A percentile compares a stretch with the other conserved stretches of the same genome.
These are phyloP conservation scores for Rattus norvegicus DNA, from an alignment of 2,113 vertebrate species.

Conservation along the genomic window GRCr8 NC_086020.1:31024001-31024500, in stretches of 20 bases:
- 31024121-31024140: neutral
- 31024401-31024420: slow-evolving; percentile 38
- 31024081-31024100: slow-evolving; percentile 1
- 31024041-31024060: neutral
- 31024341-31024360: slow-evolving; percentile 32
- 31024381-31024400: slow-evolving; percentile 30
- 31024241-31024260: slow-evolving; percentile 65
- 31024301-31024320: neutral
- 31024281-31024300: neutral
- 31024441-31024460: neutral
- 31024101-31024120: neutral
- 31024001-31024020: neutral
- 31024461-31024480: neutral
- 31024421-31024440: neutral
- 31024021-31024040: slow-evolving; percentile 28
- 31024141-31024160: slow-evolving; percentile 53
- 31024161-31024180: slow-evolving; percentile 54
- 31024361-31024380: slow-evolving; percentile 11
- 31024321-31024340: slow-evolving; percentile 10
- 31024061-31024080: slow-evolving; percentile 11
- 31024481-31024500: neutral
- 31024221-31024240: slow-evolving; percentile 36
- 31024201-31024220: slow-evolving; percentile 25
- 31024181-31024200: slow-evolving; percentile 50
- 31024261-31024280: neutral